phyloP scores from a whole-genome alignment of 2,113 vertebrate species.

The Phaethon lepturus region DNA sequence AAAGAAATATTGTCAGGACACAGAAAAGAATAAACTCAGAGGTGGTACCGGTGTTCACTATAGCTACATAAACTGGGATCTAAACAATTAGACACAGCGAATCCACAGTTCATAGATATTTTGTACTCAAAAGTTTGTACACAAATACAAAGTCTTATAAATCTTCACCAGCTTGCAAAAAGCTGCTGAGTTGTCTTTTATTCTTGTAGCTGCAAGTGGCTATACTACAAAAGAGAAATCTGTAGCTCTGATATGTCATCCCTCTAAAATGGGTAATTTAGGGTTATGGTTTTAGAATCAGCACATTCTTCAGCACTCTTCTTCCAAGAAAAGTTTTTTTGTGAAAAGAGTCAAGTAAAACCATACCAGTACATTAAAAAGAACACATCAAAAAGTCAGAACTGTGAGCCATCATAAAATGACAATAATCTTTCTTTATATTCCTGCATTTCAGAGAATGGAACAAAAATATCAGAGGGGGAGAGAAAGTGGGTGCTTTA shows the following conservation, averaged over 20 bases:
- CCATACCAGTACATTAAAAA: background rate
- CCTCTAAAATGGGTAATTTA: conserved; percentile 52
- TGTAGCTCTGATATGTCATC: conserved; percentile 47
- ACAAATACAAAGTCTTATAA: conserved; percentile 12
- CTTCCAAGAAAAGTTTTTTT: background rate
- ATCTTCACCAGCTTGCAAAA: background rate
- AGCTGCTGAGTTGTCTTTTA: conserved; percentile 47
- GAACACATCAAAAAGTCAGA: background rate
- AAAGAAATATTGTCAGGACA: background rate
- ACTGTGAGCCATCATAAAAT: background rate
- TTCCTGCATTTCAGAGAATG: background rate
- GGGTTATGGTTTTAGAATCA: conserved; percentile 66
- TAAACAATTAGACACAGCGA: background rate
- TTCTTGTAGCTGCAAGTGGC: conserved; percentile 47
- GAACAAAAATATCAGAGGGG: background rate
- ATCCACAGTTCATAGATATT: background rate
- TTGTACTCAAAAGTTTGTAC: conserved; percentile 19
- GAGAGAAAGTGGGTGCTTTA: background rate
- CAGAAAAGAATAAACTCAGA: background rate
- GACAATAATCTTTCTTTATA: background rate
- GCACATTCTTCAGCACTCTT: conserved; percentile 60
- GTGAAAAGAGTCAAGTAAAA: background rate
- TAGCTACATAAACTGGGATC: background rate
- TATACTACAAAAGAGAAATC: conserved; percentile 10
- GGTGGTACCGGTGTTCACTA: background rate